Base-by-base conservation (phyloP, 2,888 invertebrate genomes). In the Monochamus alternatus region DNA sequence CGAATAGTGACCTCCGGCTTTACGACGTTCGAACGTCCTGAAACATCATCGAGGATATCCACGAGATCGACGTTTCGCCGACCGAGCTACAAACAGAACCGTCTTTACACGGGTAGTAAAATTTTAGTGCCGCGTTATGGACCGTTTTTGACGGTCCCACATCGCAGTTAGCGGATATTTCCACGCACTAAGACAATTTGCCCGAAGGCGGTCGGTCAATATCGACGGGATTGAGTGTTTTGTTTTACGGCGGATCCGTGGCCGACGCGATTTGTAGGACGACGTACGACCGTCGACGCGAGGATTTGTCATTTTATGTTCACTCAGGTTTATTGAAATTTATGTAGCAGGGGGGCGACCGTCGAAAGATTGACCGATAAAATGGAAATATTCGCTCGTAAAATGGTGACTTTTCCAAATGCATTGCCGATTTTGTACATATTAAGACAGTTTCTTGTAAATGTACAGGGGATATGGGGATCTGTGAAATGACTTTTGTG, bases 41-140 rank as follows among this genome's bases (percentile, higher is more conserved):
- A 47, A 10, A 12, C 8, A 47, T 10, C 12, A 47, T 47, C 47
- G n/a, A n/a, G 12, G 10, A 47, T 8, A 47, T 55, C 22, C 22
- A n/a, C 55, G 3, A 55, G 55, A 55, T 55, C 14, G 14, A 7
- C 14, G 55, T 52, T 12, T 7, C 72, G 59, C 65, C 60, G 59
- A 7, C 64, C 43, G 55, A n/a, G n/a, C n/a, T n/a, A 72, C 63
- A 65, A 58, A 73, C 58, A 59, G 47, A 65, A 63, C 31, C 73
- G 38, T 65, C 55, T 73, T 65, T 65, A 65, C 65, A 47, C 63
- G 59, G 66, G 65, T 30, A 73, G 52, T 73, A 73, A 73, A 73
- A 73, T 64, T 73, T 73, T 30, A 65, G 59, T 64, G 38, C 43
- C 51, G 7, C 66, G 58, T 73, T 65, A 65, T 60, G 59, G 73